A percentile compares a stretch with the other conserved stretches of the same genome.
phyloP scores from a whole-genome alignment of 1,140 invertebrate species.

The Lutraria rhynchaena region DNA sequence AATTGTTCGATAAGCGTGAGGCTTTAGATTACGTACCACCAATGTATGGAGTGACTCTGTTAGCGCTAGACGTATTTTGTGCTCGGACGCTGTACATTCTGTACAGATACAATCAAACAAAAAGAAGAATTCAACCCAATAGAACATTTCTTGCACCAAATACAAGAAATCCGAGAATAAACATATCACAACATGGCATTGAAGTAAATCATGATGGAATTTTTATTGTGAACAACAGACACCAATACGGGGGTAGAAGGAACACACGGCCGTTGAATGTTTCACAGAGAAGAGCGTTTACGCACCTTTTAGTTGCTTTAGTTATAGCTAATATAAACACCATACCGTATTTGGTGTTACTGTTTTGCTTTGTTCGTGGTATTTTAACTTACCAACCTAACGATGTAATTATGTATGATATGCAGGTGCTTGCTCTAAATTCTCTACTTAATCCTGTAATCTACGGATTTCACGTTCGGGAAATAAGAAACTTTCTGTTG shows the following conservation, averaged over 20 bases:
- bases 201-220: too few species aligned
- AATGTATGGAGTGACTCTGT: neutral
- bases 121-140: neutral
- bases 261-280: neutral
- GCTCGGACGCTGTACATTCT: neutral
- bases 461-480: conserved; percentile 4
- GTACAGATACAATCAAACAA: neutral
- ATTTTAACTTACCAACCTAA: neutral
- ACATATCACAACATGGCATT: neutral
- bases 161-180: neutral
- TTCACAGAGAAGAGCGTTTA: neutral
- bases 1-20: neutral
- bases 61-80: conserved; percentile 3
- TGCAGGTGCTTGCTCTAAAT: neutral
- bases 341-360: neutral
- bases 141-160: neutral
- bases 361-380: neutral
- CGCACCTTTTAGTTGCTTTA: neutral
- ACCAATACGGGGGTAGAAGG: neutral
- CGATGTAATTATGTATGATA: neutral
- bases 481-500: too few species aligned
- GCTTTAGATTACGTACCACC: neutral
- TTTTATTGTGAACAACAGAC: neutral
- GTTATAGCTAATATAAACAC: neutral
- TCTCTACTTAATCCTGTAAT: conserved; percentile 8